Evolutionary conservation across 2,888 invertebrate species (phyloP).

Genomic region (Capitulum mitella): DNA sequence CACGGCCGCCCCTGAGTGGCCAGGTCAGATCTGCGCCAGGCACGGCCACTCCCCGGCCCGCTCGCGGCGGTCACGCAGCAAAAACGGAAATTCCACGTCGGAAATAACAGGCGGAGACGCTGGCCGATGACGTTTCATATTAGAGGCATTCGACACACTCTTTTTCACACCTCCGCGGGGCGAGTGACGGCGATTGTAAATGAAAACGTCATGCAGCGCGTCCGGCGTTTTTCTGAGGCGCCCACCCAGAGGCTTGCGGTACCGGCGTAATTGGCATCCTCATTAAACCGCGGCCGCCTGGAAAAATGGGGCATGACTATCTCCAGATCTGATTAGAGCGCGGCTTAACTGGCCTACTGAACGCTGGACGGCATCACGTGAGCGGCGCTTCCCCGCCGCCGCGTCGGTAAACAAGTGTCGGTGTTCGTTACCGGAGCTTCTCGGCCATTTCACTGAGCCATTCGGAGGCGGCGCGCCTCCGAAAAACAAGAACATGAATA

Average conservation of each 20-base stretch:
- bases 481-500: constrained; percentile 24
- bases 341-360: constrained; percentile 1
- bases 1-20: no score
- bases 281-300: not conserved
- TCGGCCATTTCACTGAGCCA: not conserved
- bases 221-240: not conserved
- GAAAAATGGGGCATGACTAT: constrained; percentile 17
- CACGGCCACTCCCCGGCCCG: not conserved
- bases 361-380: not conserved
- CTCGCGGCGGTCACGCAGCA: not conserved
- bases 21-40: no score
- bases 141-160: not conserved
- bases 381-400: not conserved
- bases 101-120: not conserved
- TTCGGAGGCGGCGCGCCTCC: not conserved
- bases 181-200: not conserved
- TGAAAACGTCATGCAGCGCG: constrained; percentile 19
- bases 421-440: constrained; percentile 17
- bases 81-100: not conserved
- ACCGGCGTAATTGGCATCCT: constrained; percentile 8
- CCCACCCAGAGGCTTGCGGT: not conserved
- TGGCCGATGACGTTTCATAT: not conserved
- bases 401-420: not conserved
- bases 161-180: not conserved
- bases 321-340: not conserved